Conservation (phyloP, 2,113 vertebrate genomes). For the Stigmatopora nigra region DNA sequence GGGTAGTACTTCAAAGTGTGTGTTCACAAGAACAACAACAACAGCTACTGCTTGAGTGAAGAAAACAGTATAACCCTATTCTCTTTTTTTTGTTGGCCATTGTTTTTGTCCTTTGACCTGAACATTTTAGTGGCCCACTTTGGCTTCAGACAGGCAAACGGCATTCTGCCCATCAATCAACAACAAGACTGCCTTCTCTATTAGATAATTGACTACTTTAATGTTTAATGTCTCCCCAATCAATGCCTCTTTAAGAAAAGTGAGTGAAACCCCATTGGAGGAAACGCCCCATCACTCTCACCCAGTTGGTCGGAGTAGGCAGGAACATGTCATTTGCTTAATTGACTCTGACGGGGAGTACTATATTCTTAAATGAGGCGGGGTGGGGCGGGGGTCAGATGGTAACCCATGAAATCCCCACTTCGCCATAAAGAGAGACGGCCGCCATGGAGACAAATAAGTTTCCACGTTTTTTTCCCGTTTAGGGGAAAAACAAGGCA, state of each 20-base stretch:
- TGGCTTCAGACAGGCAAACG: conserved; percentile 57
- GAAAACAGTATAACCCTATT: no score
- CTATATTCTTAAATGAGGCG: conserved; percentile 40
- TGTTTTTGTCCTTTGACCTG: conserved; percentile 40
- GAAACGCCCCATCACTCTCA: conserved; percentile 52
- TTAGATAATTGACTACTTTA: conserved; percentile 65
- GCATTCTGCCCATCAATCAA: conserved; percentile 46
- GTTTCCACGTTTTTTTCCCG: not conserved
- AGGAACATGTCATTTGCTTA: conserved; percentile 49
- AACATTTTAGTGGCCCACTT: conserved; percentile 65
- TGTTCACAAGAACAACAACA: no score
- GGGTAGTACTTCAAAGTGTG: no score
- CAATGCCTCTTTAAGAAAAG: conserved; percentile 60
- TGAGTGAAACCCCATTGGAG: conserved; percentile 47
- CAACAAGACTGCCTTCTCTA: conserved; percentile 55
- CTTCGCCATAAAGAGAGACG: conserved; percentile 34
- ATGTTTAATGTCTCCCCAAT: conserved; percentile 69
- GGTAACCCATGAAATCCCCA: conserved; percentile 31
- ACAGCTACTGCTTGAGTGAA: no score
- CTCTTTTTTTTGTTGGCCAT: not conserved
- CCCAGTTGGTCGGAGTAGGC: conserved; percentile 20
- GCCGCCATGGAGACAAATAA: conserved; percentile 13
- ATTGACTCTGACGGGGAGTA: conserved; percentile 62
- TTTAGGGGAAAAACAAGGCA: not conserved
- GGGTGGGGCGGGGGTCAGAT: conserved; percentile 19